Evolutionary conservation across 2,888 invertebrate genomes (phyloP), one percentile per base, ranked within the genome.

Genomic region (Epinotia brunnichana): DNA sequence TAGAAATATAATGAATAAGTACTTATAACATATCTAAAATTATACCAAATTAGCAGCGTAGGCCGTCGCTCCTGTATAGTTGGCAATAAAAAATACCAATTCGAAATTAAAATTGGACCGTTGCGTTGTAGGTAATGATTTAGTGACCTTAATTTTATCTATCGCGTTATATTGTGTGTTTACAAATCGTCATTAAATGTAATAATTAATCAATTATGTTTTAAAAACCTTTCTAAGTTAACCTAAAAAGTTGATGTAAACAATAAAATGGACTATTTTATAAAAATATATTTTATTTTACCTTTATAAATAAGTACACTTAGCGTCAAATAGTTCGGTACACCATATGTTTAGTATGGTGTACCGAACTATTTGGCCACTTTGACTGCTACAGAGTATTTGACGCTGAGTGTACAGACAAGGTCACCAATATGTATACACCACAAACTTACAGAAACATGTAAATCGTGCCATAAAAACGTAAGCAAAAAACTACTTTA

Each of bases 221-320:
- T 83, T 78, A 78, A 78, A 82, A 82, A 81, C 80, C 83, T 79
- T 85, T 83, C 83, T 86, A 88, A 83, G 80, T 79, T 79, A 82
- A 77, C 70, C 74, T 77, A 83, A 85, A 79, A 85, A 85, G 86
- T 86, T 76, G 82, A 82, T 87, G 83, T 87, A 89, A 91, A 89
- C 88, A 91, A 90, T 91, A 91, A 91, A 76, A 91, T 84, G 85
- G 82, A 87, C 82, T 91, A 90, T 90, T 90, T 90, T 89, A 88
- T 69, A 81, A 82, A 77, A 51, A 70, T 86, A 86, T 87, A 80
- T 84, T 86, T 87, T 19, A 44, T 69, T 61, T 15, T 68, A 66
- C 69, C 73, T 41, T 17, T 7, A 59, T 60, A 67, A 68, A 67
- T 68, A 56, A 74, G 48, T 59, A n/a, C n/a, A n/a, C n/a, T n/a